Evolutionary conservation across 2,797 vertebrate species (phyloP), one percentile per base, ranked within the genome.

Genomic region (Thunnus albacares): DNA sequence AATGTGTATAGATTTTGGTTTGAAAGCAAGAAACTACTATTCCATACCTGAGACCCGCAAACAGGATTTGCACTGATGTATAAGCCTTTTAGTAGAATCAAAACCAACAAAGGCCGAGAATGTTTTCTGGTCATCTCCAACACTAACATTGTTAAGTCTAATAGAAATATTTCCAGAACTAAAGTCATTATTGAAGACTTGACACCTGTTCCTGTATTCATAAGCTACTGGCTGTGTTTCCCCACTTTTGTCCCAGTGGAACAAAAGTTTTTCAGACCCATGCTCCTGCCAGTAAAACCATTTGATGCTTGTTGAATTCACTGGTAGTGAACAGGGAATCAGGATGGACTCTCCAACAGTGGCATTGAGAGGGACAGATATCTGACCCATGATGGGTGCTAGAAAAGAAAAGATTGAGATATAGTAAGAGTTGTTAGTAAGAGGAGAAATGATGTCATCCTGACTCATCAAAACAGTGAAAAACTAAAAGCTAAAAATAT

Each of bases 271-370:
- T 0, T 1, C 0, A 2, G 49, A 13, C 15, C 13, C 0, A 1
- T 56, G 10, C 33, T 68, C 65, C 65, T 56, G 33, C 65, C 65
- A 68, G 35, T 68, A 68, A 13, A 55, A 43, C 65, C 65, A 68
- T 2, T 0, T 18, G n/a, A 68, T 4, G 0, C 14, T 33, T 33
- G 30, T 6, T 24, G n/a, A 22, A 26, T 4, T 17, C 45, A 0
- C 14, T 41, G n/a, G n/a, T 15, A 55, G 2, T 4, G 5, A 55
- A 18, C 65, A 68, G 2, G 10, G 22, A 15, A 68, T 6, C 30
- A 35, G 6, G 28, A 24, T 8, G 0, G 64, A 66, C 18, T 3
- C 12, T 66, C 49, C 49, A 22, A 55, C 14, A 10, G 30, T 17
- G 14, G 51, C 65, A 13, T 4, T 55, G 52, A 68, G 22, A 38